Evolutionary conservation across 2,888 invertebrate species (phyloP).

Genomic region (Eupithecia insigniata): DNA sequence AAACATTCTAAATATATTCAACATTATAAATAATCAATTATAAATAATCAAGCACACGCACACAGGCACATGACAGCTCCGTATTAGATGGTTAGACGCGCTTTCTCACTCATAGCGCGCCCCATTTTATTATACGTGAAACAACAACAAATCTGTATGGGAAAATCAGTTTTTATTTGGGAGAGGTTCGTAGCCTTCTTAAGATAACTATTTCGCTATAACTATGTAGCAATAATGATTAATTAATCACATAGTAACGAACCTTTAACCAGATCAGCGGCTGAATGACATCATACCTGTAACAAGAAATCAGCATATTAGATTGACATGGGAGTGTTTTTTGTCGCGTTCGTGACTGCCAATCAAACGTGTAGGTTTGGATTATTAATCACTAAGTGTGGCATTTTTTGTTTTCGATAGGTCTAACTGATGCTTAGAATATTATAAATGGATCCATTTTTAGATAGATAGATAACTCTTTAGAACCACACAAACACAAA

Average conservation of each 20-base stretch:
- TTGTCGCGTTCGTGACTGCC: conserved; percentile 24
- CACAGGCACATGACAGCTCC: too few species aligned
- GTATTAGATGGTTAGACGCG: too few species aligned
- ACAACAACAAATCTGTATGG: too few species aligned
- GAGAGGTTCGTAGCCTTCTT: neutral
- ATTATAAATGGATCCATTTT: too few species aligned
- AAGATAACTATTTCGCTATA: neutral
- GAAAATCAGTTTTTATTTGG: too few species aligned
- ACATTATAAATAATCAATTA: too few species aligned
- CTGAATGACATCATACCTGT: conserved; percentile 48
- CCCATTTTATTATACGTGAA: too few species aligned
- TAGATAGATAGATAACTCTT: too few species aligned
- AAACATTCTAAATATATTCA: too few species aligned
- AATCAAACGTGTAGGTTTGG: conserved; percentile 18
- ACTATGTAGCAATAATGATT: neutral
- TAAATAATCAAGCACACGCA: too few species aligned
- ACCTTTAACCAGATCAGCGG: conserved; percentile 40
- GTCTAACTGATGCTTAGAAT: neutral
- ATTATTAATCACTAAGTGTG: conserved; percentile 6
- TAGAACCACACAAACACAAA: too few species aligned
- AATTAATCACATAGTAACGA: conserved; percentile 16
- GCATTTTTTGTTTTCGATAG: conserved; percentile 4
- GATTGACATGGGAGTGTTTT: conserved; percentile 13
- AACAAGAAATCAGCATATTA: conserved; percentile 45
- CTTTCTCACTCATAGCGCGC: too few species aligned